A percentile compares a stretch with the other conserved stretches of the same genome.
Conservation (phyloP, 92 coral and sea anemone genomes). For the Bergia puertoricense region DNA sequence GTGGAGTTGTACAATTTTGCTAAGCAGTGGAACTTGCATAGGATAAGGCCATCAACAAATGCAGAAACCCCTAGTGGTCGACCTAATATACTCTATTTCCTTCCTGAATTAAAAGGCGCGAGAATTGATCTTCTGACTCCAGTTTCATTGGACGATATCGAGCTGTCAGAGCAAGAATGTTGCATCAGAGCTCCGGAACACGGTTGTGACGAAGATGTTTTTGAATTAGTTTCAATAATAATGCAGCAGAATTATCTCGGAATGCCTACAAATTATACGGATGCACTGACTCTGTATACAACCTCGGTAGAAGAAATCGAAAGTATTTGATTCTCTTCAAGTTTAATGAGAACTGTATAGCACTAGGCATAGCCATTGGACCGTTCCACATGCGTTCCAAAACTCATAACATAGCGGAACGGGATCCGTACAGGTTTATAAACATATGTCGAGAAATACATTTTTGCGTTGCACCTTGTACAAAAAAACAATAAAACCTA, state of each 20-base stretch:
- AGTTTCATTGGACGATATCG: slow-evolving; percentile 15
- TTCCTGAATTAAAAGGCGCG: not conserved
- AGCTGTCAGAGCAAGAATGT: not conserved
- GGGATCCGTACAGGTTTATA: too few relatives aligned
- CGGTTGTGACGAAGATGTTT: slow-evolving; percentile 14
- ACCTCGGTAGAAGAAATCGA: slow-evolving; percentile 22
- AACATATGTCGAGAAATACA: too few relatives aligned
- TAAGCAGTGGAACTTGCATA: too few relatives aligned
- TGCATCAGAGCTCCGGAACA: slow-evolving; percentile 4
- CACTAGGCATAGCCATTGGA: too few relatives aligned
- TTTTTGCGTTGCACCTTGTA: too few relatives aligned
- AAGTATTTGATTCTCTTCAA: slow-evolving; percentile 7
- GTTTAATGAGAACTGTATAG: not conserved
- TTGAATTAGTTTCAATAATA: slow-evolving; percentile 17
- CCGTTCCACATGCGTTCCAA: too few relatives aligned
- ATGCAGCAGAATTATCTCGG: slow-evolving; percentile 27
- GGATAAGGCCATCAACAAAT: too few relatives aligned
- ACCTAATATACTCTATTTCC: not conserved
- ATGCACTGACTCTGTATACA: slow-evolving; percentile 24
- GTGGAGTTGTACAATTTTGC: too few relatives aligned
- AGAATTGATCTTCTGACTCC: slow-evolving; percentile 18
- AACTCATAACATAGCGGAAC: too few relatives aligned
- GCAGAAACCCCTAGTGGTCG: not conserved
- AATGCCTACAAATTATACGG: slow-evolving; percentile 23
- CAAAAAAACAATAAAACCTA: too few relatives aligned